Percentiles rank a stretch among this genome's conserved stretches.
Evolutionary conservation across 2,888 invertebrate species (phyloP).

Genomic region (Ichneumon xanthorius): DNA sequence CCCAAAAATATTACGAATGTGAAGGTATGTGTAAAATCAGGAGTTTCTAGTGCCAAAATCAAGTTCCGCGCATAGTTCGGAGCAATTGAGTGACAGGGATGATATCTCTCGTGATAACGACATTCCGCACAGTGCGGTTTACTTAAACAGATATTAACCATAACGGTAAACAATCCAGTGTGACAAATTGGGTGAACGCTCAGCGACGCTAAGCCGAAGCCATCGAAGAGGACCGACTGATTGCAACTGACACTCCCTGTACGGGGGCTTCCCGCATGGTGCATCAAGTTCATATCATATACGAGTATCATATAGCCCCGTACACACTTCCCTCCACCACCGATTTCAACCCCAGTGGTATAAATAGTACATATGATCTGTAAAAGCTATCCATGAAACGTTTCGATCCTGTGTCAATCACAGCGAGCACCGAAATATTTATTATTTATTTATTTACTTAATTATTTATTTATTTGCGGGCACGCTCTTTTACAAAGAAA

Average conservation of each 20-base stretch:
- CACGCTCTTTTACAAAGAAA: no score
- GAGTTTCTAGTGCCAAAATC: no score
- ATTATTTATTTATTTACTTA: background rate
- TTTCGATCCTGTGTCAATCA: background rate
- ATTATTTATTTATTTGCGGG: no score
- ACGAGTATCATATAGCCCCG: slow-evolving; percentile 34
- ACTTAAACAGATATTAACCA: slow-evolving; percentile 42
- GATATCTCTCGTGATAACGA: no score
- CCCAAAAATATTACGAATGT: no score
- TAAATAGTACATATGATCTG: background rate
- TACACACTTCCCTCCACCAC: slow-evolving; percentile 14
- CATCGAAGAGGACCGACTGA: slow-evolving; percentile 68
- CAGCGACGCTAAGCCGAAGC: slow-evolving; percentile 71
- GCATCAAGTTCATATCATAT: slow-evolving; percentile 50
- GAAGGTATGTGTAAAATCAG: no score
- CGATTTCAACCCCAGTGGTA: background rate
- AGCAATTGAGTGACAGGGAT: no score
- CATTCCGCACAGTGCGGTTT: background rate
- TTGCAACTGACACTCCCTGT: slow-evolving; percentile 72
- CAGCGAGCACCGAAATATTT: background rate
- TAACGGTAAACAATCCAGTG: slow-evolving; percentile 51
- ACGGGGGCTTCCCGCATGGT: slow-evolving; percentile 65
- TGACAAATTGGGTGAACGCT: slow-evolving; percentile 46
- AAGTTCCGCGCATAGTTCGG: no score
- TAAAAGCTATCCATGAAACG: background rate